Evolutionary conservation across 2,888 invertebrate species (phyloP), one percentile per base, ranked within the genome.

Genomic region (Blastobasis lacticolella): DNA sequence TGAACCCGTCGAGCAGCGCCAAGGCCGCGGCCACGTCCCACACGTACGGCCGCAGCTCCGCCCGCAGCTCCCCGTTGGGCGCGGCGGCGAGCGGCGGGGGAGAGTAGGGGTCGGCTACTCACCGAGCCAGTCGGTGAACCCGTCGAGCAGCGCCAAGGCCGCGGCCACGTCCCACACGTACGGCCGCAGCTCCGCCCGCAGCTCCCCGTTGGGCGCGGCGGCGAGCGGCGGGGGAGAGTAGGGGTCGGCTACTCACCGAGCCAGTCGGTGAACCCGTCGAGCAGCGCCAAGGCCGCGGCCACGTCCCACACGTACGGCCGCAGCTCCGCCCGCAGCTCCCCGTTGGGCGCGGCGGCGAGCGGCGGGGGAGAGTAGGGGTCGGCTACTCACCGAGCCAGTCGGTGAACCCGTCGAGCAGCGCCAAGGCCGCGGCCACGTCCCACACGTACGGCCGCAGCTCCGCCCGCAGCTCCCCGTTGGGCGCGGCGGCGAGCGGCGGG

Each of bases 241-340:
- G n/a, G n/a, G n/a, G n/a, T n/a, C n/a, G n/a, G n/a, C 7, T 4
- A 86, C 92, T 89, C 89, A 96, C 95, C 94, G 56, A 98, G 90
- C 99, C 99, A 99, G 68, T 95, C 92, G 48, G 98, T 90, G 81
- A 97, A 97, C 48, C 95, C 95, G 78, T 96, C 94, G 53, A 98
- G 91, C 57, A 98, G 89, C 8, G 95, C 95, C 42, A 98, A 90
- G 44, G 97, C 95, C 37, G 96, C 96, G 66, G 97, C 91, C 76
- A 98, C 93, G 75, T 99, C 99, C 96, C 97, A 98, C 51, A 98
- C 90, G 78, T 99, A 99, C 0, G 98, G 95, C 73, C 96, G 97
- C 58, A 99, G 88, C 81, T 99, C 99, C 66, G 97, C 95, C 54
- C 95, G 88, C 49, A 99, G 90, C 75, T 97, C 97, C 56, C 94